Evolutionary conservation across 1,140 invertebrate species (phyloP).

Genomic region (Streblospio benedicti): DNA sequence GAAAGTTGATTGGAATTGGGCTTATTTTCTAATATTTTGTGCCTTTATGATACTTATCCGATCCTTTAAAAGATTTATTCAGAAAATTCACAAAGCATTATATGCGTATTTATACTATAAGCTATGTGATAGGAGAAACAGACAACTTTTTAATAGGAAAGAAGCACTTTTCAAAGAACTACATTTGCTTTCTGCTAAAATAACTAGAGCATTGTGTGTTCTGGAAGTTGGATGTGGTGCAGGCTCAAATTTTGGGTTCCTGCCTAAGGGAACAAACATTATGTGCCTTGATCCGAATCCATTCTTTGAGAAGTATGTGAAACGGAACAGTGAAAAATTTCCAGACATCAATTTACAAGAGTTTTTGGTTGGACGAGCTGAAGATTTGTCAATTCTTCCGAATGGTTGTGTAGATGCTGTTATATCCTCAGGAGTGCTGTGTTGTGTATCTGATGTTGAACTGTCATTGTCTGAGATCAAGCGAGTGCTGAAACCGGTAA

Average conservation of each 20-base stretch:
- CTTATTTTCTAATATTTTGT: too few relatives aligned
- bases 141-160: too few relatives aligned
- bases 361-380: conserved; percentile 30
- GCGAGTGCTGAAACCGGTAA: conserved; percentile 36
- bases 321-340: conserved; percentile 5
- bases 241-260: conserved; percentile 32
- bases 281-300: conserved; percentile 26
- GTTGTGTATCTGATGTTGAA: conserved; percentile 30
- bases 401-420: conserved; percentile 38
- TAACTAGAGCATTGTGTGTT: too few relatives aligned
- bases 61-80: too few relatives aligned
- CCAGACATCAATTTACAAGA: conserved; percentile 12
- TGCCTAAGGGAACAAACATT: conserved; percentile 22
- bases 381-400: conserved; percentile 33
- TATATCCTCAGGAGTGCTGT: conserved; percentile 37
- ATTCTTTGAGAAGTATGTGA: conserved; percentile 18
- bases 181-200: too few relatives aligned
- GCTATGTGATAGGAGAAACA: too few relatives aligned
- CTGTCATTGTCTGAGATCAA: conserved; percentile 31
- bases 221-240: conserved; percentile 33
- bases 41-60: too few relatives aligned
- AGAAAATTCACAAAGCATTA: too few relatives aligned
- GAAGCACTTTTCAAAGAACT: too few relatives aligned
- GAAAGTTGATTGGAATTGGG: too few relatives aligned
- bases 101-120: too few relatives aligned